Evolutionary conservation across 2,888 invertebrate species (phyloP), one percentile per base, ranked within the genome.

Genomic region (Latheticus oryzae): DNA sequence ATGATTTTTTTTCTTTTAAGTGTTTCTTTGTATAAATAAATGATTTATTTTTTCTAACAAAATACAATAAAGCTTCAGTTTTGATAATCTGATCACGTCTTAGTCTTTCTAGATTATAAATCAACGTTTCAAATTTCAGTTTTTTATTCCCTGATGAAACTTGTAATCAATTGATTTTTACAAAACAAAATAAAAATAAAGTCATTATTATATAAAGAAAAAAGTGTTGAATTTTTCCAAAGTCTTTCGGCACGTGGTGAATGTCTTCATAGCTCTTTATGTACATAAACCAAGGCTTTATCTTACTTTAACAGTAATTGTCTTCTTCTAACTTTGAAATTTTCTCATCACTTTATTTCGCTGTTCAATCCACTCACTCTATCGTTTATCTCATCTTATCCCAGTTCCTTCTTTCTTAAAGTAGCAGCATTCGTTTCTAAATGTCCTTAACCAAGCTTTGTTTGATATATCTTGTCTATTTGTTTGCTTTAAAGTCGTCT

Each of bases 301-400:
- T 69, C 68, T 66, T 61, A 62, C 63, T 70, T 70, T 67, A 64
- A 62, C 64, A 60, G 71, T 74, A 73, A 74, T 74, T 74, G 74
- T 73, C 70, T 72, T 71, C 70, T 66, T 66, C 66, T 62, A 72
- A 70, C 66, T 74, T 74, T 73, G 68, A 74, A 75, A 75, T 73
- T 73, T 73, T 68, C 71, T 73, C 75, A 74, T 76, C 76, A 73
- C 73, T 76, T 75, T 73, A 74, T 74, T 75, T 71, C 66, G 71
- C 67, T 70, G 71, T 73, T 74, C 74, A 74, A 75, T 75, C 73
- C 73, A 76, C 73, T 75, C 74, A 72, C 65, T 73, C 68, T 74
- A 70, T 71, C 72, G 72, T 74, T 73, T 73, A 74, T 75, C 73
- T 74, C 73, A 72, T 75, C 73, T 73, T 72, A 74, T 73, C 70